Evolutionary conservation across 2,797 vertebrate species (phyloP).

Genomic region (Eutrigla gurnardus): DNA sequence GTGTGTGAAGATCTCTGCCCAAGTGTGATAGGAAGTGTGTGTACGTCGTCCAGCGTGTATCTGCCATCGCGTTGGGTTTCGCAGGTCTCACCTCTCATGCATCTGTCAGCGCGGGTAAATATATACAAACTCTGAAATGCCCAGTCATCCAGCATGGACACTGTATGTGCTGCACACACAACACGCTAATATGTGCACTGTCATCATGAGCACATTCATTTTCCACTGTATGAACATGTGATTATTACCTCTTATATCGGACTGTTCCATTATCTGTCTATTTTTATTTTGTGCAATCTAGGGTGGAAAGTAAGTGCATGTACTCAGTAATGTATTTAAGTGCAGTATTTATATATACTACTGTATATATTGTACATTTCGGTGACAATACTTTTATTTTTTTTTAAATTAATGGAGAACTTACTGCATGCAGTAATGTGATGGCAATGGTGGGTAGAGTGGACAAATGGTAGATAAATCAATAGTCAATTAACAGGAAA

Average conservation of each 20-base stretch:
- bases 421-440: background rate
- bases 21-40: constrained; percentile 71
- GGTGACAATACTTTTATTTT: background rate
- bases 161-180: constrained; percentile 9
- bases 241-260: background rate
- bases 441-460: background rate
- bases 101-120: constrained; percentile 87
- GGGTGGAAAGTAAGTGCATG: background rate
- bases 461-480: background rate
- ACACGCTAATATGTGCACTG: background rate
- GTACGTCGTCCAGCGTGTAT: constrained; percentile 49
- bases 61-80: constrained; percentile 80
- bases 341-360: background rate
- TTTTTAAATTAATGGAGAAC: background rate
- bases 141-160: constrained; percentile 52
- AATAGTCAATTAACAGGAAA: background rate
- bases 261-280: background rate
- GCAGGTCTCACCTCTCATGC: constrained; percentile 82
- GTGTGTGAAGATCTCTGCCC: constrained; percentile 72
- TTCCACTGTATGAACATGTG: background rate
- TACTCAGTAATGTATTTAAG: too few relatives aligned
- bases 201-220: constrained; percentile 4
- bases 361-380: background rate
- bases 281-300: background rate
- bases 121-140: constrained; percentile 77